Evolutionary conservation across 2,797 vertebrate species (phyloP).

Genomic region (Clamator glandarius): DNA sequence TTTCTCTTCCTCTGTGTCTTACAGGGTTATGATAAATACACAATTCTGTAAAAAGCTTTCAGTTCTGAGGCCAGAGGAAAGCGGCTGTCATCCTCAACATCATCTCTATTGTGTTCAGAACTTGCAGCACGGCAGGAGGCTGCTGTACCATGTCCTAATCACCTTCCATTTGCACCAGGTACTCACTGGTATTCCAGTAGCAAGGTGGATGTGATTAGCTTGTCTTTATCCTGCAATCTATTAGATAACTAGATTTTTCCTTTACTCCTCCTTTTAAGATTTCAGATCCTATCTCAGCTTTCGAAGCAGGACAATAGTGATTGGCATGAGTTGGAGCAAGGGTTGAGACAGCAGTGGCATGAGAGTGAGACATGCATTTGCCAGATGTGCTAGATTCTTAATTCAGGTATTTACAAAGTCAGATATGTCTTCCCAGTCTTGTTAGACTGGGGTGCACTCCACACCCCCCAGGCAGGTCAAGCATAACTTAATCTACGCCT

Average conservation of each 20-base stretch:
- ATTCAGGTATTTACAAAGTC: neutral
- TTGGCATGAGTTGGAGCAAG: neutral
- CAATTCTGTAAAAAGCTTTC: neutral
- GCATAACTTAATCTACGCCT: neutral
- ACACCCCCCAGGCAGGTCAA: neutral
- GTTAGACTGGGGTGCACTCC: neutral
- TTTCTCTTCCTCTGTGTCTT: neutral
- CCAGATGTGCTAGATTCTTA: neutral
- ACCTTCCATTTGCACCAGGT: neutral
- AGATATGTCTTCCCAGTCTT: neutral
- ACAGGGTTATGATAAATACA: neutral
- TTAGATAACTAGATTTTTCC: neutral
- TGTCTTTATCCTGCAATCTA: neutral
- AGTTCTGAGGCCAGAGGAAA: neutral
- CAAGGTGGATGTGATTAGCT: neutral
- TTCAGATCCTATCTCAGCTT: neutral
- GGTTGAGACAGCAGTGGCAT: neutral
- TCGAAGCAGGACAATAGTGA: neutral
- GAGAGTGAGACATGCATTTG: neutral
- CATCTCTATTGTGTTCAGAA: neutral
- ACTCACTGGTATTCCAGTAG: accelerated
- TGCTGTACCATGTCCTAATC: neutral
- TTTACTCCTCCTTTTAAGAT: neutral
- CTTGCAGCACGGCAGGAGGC: neutral
- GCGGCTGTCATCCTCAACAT: neutral